These are phyloP conservation scores for Eumeta japonica DNA, from an alignment of 1,140 invertebrate genomes.

Conservation along the genomic window DNA sequence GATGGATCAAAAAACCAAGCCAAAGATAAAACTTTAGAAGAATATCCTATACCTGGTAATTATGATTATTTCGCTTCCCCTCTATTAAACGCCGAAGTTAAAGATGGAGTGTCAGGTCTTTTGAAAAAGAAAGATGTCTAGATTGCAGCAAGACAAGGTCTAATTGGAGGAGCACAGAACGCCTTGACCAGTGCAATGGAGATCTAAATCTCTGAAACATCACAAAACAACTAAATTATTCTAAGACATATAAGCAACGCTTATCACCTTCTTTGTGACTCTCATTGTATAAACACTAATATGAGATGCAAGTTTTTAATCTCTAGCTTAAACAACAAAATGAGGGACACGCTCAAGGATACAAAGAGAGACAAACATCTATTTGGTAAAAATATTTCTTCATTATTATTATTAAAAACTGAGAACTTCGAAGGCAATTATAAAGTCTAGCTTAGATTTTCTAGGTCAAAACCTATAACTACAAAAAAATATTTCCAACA, in stretches of 20 bases:
- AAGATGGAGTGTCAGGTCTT: conserved; percentile 1
- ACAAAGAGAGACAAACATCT: conserved; percentile 2
- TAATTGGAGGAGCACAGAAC: background rate
- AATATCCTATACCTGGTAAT: conserved; percentile 5
- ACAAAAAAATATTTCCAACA: conserved; percentile 3
- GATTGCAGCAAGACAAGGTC: conserved; percentile 3
- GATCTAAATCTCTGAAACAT: background rate
- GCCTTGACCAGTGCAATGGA: background rate
- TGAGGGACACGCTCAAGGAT: conserved; percentile 4
- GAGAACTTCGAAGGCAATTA: conserved; percentile 3
- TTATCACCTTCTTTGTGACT: conserved; percentile 3
- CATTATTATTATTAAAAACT: too few relatives aligned
- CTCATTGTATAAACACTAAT: conserved; percentile 1
- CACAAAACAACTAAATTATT: conserved; percentile 3
- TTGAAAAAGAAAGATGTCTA: conserved; percentile 5
- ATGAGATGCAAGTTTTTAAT: conserved; percentile 1
- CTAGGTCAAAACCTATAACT: too few relatives aligned
- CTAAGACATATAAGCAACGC: too few relatives aligned
- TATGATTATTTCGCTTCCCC: conserved; percentile 3
- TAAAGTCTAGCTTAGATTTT: conserved; percentile 1
- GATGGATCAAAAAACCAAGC: conserved; percentile 1
- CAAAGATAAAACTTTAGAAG: conserved; percentile 3
- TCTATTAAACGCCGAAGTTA: conserved; percentile 5
- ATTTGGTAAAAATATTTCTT: conserved; percentile 6
- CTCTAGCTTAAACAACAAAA: background rate